These are phyloP conservation scores for Cisticola juncidis DNA, from an alignment of 2,113 vertebrate genomes.

Conservation along the genomic window DNA sequence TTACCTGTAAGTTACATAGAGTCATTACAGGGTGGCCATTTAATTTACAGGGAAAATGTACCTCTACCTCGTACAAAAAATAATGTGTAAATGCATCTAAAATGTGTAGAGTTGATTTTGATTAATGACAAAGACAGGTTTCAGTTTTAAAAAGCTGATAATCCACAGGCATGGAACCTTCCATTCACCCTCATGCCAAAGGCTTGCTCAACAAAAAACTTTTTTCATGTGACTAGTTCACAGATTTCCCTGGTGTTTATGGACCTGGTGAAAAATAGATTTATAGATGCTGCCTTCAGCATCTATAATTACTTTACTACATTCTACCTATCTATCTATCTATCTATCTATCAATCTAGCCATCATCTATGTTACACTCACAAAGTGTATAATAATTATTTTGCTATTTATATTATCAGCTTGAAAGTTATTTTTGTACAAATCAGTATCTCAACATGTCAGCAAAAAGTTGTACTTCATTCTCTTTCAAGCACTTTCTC, in stretches of 20 bases:
- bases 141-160: background rate
- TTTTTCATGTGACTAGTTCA: background rate
- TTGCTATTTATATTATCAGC: background rate
- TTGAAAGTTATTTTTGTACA: background rate
- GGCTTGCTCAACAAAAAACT: background rate
- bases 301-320: background rate
- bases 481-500: background rate
- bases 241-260: background rate
- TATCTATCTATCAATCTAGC: background rate
- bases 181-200: background rate
- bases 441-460: background rate
- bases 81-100: background rate
- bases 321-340: background rate
- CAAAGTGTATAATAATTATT: background rate
- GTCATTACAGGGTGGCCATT: background rate
- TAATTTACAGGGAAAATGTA: background rate
- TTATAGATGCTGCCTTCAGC: background rate
- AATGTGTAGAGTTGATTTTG: background rate
- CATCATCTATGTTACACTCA: background rate
- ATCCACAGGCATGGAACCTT: background rate
- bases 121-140: background rate
- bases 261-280: background rate
- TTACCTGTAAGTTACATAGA: background rate
- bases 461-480: background rate
- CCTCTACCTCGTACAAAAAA: background rate